Conservation (phyloP, 23 tunicate genomes). For the Aplidium turbinatum region DNA sequence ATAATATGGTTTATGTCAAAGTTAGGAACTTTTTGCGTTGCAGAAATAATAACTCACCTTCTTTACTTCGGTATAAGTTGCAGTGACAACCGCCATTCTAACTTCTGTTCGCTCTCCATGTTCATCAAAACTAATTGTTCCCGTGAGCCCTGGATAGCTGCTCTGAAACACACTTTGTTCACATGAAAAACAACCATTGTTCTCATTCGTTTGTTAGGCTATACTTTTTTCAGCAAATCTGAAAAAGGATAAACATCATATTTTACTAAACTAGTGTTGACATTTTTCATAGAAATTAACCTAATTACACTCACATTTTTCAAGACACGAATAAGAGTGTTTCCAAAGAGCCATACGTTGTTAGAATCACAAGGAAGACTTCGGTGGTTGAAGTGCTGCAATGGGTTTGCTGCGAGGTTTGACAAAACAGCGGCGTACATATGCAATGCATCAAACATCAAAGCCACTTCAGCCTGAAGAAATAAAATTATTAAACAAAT, state of each 20-base stretch:
- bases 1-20: too few relatives aligned
- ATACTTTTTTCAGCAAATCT: too few relatives aligned
- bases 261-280: neutral
- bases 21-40: too few relatives aligned
- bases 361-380: constrained; percentile 42
- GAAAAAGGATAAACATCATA: neutral
- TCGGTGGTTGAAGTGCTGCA: constrained; percentile 39
- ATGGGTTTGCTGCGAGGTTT: neutral
- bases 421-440: constrained; percentile 23
- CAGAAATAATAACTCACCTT: constrained; percentile 16
- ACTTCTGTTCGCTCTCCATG: constrained; percentile 23
- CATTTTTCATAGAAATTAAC: neutral
- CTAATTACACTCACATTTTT: constrained; percentile 15
- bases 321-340: constrained; percentile 1
- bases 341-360: constrained; percentile 41
- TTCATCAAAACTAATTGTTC: constrained; percentile 21
- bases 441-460: constrained; percentile 46
- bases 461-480: constrained; percentile 42
- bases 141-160: constrained; percentile 26
- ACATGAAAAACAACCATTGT: too few relatives aligned
- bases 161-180: too few relatives aligned
- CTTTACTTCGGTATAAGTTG: constrained; percentile 33
- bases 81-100: constrained; percentile 18
- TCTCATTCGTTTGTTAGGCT: too few relatives aligned
- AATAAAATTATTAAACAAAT: neutral